phyloP scores from a whole-genome alignment of 2,888 invertebrate species.

The Arge pagana region DNA sequence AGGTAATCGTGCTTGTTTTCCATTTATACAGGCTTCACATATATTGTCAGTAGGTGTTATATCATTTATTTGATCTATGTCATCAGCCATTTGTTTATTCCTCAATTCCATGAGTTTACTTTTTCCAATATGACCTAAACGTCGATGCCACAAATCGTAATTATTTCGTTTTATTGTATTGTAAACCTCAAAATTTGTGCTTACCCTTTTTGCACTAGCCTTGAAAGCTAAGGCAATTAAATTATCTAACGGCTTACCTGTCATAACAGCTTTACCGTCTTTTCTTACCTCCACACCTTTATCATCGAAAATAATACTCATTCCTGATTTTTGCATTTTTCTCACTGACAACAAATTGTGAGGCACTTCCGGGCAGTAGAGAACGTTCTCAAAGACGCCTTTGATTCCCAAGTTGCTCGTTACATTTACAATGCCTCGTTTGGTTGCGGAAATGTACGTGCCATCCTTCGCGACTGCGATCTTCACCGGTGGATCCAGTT shows the following conservation, averaged over 20 bases:
- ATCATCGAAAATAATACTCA: slow-evolving; percentile 5
- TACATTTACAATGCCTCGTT: slow-evolving; percentile 34
- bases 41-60: slow-evolving; percentile 31
- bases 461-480: slow-evolving; percentile 28
- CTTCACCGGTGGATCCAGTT: slow-evolving; percentile 15
- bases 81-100: slow-evolving; percentile 29
- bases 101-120: slow-evolving; percentile 32
- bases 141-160: slow-evolving; percentile 41
- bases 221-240: slow-evolving; percentile 22
- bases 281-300: slow-evolving; percentile 27
- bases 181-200: slow-evolving; percentile 14
- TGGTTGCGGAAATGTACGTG: slow-evolving; percentile 25
- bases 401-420: slow-evolving; percentile 34
- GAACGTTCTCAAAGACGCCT: slow-evolving; percentile 34
- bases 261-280: slow-evolving; percentile 31
- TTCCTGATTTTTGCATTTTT: slow-evolving; percentile 40
- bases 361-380: slow-evolving; percentile 43
- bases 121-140: slow-evolving; percentile 41
- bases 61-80: slow-evolving; percentile 26
- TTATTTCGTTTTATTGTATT: slow-evolving; percentile 22
- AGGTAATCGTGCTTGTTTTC: slow-evolving; percentile 46
- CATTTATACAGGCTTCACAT: slow-evolving; percentile 48
- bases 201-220: slow-evolving; percentile 9
- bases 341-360: slow-evolving; percentile 43
- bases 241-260: slow-evolving; percentile 35